Conservation (phyloP, 2,113 vertebrate species). For the Mustelus asterias region DNA sequence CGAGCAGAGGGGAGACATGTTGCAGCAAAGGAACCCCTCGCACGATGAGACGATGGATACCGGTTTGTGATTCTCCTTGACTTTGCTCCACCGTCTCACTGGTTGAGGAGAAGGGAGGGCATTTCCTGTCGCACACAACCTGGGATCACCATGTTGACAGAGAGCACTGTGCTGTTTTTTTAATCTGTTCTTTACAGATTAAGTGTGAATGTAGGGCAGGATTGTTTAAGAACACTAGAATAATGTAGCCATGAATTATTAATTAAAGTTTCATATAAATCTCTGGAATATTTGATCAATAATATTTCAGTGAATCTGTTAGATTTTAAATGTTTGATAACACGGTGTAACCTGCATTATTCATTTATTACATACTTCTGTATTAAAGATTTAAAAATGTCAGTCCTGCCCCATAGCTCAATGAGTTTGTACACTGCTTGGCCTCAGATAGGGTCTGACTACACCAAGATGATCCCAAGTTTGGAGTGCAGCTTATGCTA, state of each 20-base stretch:
- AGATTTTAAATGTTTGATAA: slow-evolving; percentile 29
- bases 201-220: background rate
- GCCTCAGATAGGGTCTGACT: background rate
- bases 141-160: background rate
- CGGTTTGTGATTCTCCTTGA: background rate
- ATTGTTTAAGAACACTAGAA: background rate
- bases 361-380: background rate
- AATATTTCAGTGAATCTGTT: slow-evolving; percentile 5
- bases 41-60: background rate
- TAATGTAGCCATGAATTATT: slow-evolving; percentile 28
- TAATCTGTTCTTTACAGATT: background rate
- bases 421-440: background rate
- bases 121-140: background rate
- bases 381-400: background rate
- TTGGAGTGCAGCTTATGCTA: background rate
- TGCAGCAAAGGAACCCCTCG: background rate
- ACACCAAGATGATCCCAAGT: background rate
- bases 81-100: background rate
- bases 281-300: background rate
- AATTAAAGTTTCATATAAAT: background rate
- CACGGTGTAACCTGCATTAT: slow-evolving; percentile 15
- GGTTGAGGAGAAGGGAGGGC: background rate
- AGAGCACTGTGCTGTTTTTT: no score
- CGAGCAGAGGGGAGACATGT: background rate
- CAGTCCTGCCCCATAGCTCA: background rate